Percentiles rank a stretch among this genome's conserved stretches.
Conservation (phyloP, 2,113 vertebrate genomes). For the Burhinus oedicnemus region DNA sequence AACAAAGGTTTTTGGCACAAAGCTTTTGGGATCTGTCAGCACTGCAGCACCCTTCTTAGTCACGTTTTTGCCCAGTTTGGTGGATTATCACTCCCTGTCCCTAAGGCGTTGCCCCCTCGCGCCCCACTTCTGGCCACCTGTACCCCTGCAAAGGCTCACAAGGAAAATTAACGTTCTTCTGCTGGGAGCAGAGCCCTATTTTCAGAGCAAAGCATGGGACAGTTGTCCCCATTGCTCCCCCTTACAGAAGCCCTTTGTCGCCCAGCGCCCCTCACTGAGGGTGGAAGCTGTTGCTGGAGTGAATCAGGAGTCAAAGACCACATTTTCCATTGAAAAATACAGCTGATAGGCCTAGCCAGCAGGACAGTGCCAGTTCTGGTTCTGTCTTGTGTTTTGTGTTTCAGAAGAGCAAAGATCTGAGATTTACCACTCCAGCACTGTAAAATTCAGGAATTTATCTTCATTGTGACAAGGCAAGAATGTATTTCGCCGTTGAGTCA, state of each 20-base stretch:
- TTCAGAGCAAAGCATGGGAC: neutral
- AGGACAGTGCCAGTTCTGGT: neutral
- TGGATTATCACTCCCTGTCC: neutral
- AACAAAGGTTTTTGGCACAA: neutral
- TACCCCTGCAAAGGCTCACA: neutral
- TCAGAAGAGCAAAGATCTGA: neutral
- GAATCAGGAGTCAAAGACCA: neutral
- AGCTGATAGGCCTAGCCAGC: neutral
- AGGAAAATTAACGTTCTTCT: neutral
- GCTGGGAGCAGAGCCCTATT: neutral
- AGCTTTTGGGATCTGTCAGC: neutral
- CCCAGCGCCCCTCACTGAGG: neutral
- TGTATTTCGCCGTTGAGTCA: neutral
- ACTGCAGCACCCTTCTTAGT: neutral
- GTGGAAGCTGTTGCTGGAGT: neutral
- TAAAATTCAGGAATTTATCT: neutral
- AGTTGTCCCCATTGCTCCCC: neutral
- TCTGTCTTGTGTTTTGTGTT: neutral
- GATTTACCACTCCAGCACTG: neutral
- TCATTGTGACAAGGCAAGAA: neutral
- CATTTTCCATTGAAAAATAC: neutral
- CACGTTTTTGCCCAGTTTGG: neutral
- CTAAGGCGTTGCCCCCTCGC: fast-evolving
- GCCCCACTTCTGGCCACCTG: neutral
- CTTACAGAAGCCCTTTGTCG: neutral